Evolutionary conservation across 2,797 vertebrate species (phyloP).

Genomic region (Peromyscus melanophrys): DNA sequence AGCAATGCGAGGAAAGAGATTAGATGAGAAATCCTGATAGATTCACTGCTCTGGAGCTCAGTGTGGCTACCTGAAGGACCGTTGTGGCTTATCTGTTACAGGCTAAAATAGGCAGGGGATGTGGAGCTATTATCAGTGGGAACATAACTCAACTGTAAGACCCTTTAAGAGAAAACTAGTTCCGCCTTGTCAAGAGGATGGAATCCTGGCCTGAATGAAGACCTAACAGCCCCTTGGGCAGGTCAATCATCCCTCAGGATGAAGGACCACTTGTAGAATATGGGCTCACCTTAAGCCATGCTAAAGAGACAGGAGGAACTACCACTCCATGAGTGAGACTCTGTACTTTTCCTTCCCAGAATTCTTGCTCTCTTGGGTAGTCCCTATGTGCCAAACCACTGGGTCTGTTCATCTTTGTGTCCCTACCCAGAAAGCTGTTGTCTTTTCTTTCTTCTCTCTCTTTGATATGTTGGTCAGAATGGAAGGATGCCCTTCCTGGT

Average conservation of each 20-base stretch:
- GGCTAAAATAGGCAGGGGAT: background rate
- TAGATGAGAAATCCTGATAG: conserved; percentile 37
- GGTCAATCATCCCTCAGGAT: background rate
- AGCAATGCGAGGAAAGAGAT: conserved; percentile 19
- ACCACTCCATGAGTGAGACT: background rate
- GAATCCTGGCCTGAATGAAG: background rate
- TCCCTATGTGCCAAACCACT: background rate
- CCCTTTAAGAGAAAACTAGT: background rate
- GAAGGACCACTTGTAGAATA: background rate
- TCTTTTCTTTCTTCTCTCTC: background rate
- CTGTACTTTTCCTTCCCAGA: background rate
- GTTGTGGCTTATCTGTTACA: conserved; percentile 39
- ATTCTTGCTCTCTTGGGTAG: background rate
- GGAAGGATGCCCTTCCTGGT: background rate
- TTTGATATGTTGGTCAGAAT: background rate
- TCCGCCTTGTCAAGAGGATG: background rate
- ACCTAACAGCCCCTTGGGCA: background rate
- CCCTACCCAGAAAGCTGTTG: background rate
- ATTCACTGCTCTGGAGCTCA: conserved; percentile 2
- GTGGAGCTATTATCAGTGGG: background rate
- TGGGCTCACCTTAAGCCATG: background rate
- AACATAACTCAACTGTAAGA: background rate
- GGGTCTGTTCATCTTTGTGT: background rate
- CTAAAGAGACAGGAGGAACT: background rate
- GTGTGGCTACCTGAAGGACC: background rate